These are phyloP conservation scores for Drosophila ercepeae DNA, from an alignment of 1,140 invertebrate genomes.

Conservation along the genomic window DNA sequence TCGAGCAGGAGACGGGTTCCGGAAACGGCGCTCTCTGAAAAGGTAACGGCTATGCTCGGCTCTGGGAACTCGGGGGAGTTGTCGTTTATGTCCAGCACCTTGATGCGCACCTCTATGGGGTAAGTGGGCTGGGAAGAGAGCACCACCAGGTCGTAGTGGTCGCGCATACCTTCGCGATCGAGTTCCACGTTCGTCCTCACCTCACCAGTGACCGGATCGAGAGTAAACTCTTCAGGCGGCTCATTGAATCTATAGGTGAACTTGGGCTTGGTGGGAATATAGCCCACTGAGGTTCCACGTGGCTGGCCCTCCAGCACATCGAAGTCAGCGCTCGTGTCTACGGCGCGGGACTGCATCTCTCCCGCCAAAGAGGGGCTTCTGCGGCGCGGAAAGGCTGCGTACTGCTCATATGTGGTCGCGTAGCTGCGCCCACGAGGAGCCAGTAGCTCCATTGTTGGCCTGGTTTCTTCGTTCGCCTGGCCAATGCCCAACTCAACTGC, in stretches of 20 bases:
- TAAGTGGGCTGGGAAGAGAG: slow-evolving; percentile 96
- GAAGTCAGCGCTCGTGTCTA: slow-evolving; percentile 93
- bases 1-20: slow-evolving; percentile 94
- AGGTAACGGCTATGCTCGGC: slow-evolving; percentile 91
- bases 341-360: slow-evolving; percentile 93
- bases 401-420: slow-evolving; percentile 73
- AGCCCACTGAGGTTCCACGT: slow-evolving; percentile 91
- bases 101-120: slow-evolving; percentile 94
- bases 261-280: slow-evolving; percentile 92
- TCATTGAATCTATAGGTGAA: slow-evolving; percentile 97
- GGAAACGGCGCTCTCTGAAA: slow-evolving; percentile 95
- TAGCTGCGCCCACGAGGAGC: slow-evolving; percentile 66
- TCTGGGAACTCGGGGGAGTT: slow-evolving; percentile 96
- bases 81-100: slow-evolving; percentile 94
- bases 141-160: slow-evolving; percentile 94
- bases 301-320: slow-evolving; percentile 93
- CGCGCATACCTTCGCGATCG: slow-evolving; percentile 92
- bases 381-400: slow-evolving; percentile 72
- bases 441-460: slow-evolving; percentile 35
- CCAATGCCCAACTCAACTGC: slow-evolving; percentile 6
- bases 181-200: slow-evolving; percentile 92
- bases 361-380: slow-evolving; percentile 79
- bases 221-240: slow-evolving; percentile 91
- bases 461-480: slow-evolving; percentile 11
- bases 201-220: slow-evolving; percentile 92